Evolutionary conservation across 2,888 invertebrate species (phyloP), one percentile per base, ranked within the genome.

Genomic region (Andrena praecox): DNA sequence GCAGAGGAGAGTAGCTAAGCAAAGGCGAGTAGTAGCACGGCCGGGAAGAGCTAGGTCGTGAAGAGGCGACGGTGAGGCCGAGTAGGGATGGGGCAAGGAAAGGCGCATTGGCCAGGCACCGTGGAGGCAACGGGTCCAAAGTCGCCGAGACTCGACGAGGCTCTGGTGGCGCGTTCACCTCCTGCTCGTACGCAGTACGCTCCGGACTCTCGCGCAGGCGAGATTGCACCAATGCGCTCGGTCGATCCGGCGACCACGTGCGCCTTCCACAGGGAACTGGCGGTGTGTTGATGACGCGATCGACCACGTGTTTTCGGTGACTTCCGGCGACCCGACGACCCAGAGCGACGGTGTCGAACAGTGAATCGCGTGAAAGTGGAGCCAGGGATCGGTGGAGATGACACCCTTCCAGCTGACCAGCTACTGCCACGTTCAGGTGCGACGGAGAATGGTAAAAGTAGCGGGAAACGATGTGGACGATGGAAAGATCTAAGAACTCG

Each of bases 181-280:
- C 89, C 90, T 88, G 89, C 82, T 86, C 85, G 90, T 82, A 88
- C 91, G 90, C 91, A 92, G 93, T 93, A 90, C 90, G 92, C 90
- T 91, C 87, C 90, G 91, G 93, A 91, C 92, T 90, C 91, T 91
- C 92, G 93, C 90, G 91, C 91, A 92, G 91, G 92, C 89, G 90
- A 91, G 93, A 90, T 92, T 93, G 91, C 91, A 89, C 88, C 89
- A 89, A 92, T 89, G 88, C 84, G 66, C 74, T 75, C 81, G 81
- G 78, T 81, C 82, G 83, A 86, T 84, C 87, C 80, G 70, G 69
- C 69, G 80, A 80, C 90, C 91, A 91, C 91, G 91, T 91, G 90
- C 87, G 71, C 81, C 69, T n/a, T 29, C 77, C 67, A 79, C 68
- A 59, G 73, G 80, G 66, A 35, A 59, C 63, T 62, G 63, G 82